A percentile compares a stretch with the other conserved stretches of the same genome.
phyloP scores from a whole-genome alignment of 1,140 invertebrate species.

The Laodelphax striatellus region DNA sequence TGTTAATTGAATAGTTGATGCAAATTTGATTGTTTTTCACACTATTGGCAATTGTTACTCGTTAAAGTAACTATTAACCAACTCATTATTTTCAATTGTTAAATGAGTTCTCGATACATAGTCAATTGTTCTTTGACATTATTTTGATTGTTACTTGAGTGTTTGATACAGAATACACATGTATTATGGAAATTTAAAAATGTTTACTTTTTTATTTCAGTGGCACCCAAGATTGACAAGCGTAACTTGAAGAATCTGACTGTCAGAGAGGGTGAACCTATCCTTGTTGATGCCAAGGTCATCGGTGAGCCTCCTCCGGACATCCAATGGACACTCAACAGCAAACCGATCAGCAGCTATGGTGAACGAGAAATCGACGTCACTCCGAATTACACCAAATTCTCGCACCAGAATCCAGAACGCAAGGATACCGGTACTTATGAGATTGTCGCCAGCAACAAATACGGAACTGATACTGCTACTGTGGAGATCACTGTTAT shows the following conservation, averaged over 20 bases:
- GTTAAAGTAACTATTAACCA: no score
- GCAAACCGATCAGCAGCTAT: constrained; percentile 40
- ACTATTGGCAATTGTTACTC: no score
- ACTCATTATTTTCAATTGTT: no score
- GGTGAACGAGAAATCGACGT: constrained; percentile 54
- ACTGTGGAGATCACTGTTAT: constrained; percentile 84
- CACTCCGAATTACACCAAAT: constrained; percentile 76
- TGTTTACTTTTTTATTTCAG: constrained; percentile 36
- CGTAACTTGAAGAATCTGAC: constrained; percentile 62
- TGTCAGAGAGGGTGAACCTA: constrained; percentile 71
- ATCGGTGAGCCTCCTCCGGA: constrained; percentile 74
- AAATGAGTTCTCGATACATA: no score
- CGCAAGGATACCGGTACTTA: constrained; percentile 78
- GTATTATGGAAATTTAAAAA: no score
- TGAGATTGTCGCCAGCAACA: constrained; percentile 72
- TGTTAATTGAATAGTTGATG: no score
- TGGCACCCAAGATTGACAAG: constrained; percentile 85
- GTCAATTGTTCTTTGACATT: no score
- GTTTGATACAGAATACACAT: no score
- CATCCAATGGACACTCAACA: constrained; percentile 56
- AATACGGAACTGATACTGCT: constrained; percentile 78
- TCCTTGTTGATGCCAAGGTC: constrained; percentile 73
- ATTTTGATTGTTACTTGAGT: no score
- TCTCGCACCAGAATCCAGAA: constrained; percentile 67
- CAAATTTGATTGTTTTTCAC: no score